Evolutionary conservation across 1,140 invertebrate species (phyloP).

Genomic region (Conus betulinus): DNA sequence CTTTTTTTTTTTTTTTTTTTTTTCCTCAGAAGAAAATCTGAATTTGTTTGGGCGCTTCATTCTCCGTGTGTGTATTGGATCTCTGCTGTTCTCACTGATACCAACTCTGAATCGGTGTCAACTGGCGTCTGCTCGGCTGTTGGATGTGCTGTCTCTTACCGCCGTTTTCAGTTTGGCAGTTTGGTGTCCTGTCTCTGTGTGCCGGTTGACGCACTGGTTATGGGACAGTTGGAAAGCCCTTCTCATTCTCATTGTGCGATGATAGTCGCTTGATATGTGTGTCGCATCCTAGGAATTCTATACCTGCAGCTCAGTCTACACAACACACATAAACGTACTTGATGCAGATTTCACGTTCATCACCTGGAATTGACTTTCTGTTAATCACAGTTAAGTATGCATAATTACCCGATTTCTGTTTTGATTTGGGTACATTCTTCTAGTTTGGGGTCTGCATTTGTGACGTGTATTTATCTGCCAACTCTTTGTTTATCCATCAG

Average conservation of each 20-base stretch:
- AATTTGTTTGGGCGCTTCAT: not conserved
- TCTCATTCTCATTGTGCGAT: not conserved
- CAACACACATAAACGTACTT: too few species aligned
- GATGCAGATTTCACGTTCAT: too few species aligned
- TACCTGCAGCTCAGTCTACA: too few species aligned
- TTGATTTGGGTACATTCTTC: not conserved
- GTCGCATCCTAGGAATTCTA: too few species aligned
- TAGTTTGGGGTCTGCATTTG: too few species aligned
- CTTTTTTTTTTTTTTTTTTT: not conserved
- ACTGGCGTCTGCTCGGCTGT: not conserved
- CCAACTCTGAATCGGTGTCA: not conserved
- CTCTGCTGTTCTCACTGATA: conserved; percentile 6
- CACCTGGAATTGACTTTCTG: too few species aligned
- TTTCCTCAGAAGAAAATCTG: not conserved
- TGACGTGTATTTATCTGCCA: not conserved
- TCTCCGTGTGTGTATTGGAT: not conserved
- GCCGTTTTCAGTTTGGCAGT: too few species aligned
- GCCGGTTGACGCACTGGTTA: not conserved
- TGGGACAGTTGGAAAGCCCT: not conserved
- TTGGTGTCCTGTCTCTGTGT: not conserved
- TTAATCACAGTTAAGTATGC: too few species aligned
- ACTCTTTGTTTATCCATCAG: not conserved
- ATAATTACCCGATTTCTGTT: not conserved
- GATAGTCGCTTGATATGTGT: too few species aligned
- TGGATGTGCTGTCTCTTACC: not conserved